Conservation (phyloP, 2,888 invertebrate species). For the Cepaea hortensis region DNA sequence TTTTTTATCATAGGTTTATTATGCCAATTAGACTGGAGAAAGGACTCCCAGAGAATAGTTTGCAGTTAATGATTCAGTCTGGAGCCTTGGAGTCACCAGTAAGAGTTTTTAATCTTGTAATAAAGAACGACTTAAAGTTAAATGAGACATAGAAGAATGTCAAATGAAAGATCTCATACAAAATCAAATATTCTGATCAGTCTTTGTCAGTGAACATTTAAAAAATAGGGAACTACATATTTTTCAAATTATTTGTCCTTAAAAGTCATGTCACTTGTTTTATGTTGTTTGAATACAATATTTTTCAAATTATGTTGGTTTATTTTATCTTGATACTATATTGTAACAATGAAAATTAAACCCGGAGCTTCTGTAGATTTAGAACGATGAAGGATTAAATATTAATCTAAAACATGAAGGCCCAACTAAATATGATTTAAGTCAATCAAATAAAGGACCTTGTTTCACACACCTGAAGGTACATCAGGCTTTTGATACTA, state of each 20-base stretch:
- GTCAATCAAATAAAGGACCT: too few species aligned
- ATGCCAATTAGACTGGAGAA: conserved; percentile 83
- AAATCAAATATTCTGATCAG: background rate
- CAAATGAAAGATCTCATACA: background rate
- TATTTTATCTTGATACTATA: too few species aligned
- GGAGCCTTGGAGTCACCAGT: conserved; percentile 98
- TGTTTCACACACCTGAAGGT: too few species aligned
- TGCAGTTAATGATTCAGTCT: conserved; percentile 98
- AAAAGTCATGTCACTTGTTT: too few species aligned
- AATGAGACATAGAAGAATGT: background rate
- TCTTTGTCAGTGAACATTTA: background rate
- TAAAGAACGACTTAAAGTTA: background rate
- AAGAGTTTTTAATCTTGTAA: conserved; percentile 58
- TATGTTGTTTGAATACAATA: too few species aligned
- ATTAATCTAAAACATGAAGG: too few species aligned
- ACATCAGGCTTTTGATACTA: too few species aligned
- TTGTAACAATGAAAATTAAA: too few species aligned
- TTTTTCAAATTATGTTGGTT: too few species aligned
- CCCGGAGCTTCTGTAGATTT: too few species aligned
- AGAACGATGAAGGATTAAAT: too few species aligned
- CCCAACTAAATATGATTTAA: too few species aligned
- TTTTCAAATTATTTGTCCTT: background rate
- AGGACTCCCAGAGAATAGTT: conserved; percentile 93
- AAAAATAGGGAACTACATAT: background rate
- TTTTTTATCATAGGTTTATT: conserved; percentile 30